A percentile compares a stretch with the other conserved stretches of the same genome.
phyloP scores from a whole-genome alignment of 2,797 vertebrate species.

The Enteromius treurensis region DNA sequence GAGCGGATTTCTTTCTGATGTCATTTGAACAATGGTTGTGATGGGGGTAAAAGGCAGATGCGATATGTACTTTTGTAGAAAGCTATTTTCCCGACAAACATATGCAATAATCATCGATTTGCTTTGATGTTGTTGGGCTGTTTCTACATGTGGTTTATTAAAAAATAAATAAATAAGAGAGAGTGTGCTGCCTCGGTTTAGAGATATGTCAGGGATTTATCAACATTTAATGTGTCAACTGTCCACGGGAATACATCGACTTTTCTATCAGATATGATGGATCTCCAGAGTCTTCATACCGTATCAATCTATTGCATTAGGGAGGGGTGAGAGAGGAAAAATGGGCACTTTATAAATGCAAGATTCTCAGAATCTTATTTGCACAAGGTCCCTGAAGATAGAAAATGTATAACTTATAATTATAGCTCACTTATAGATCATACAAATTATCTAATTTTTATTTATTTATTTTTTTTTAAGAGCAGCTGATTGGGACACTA shows the following conservation, averaged over 20 bases:
- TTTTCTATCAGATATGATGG: conserved; percentile 43
- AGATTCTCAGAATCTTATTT: conserved; percentile 14
- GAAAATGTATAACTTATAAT: neutral
- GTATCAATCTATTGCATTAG: conserved; percentile 24
- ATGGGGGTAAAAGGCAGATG: neutral
- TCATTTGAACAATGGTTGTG: neutral
- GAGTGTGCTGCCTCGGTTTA: neutral
- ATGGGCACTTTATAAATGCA: neutral
- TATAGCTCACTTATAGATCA: neutral
- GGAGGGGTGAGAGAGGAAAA: conserved; percentile 17
- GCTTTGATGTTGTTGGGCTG: neutral
- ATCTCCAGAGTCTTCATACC: conserved; percentile 13
- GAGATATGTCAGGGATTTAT: conserved; percentile 42
- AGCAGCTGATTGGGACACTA: neutral
- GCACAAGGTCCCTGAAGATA: conserved; percentile 6
- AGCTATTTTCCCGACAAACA: neutral
- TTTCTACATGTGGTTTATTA: neutral
- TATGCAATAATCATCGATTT: conserved; percentile 16
- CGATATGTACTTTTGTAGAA: neutral
- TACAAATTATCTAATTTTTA: neutral
- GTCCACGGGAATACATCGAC: conserved; percentile 32
- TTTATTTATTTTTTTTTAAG: conserved; percentile 4
- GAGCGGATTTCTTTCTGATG: conserved; percentile 28
- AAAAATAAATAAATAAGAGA: neutral
- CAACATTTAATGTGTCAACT: conserved; percentile 44